Percentiles rank a stretch among this genome's conserved stretches.
phyloP scores from a whole-genome alignment of 1,140 invertebrate genomes.

The Globodera ellingtonae region DNA sequence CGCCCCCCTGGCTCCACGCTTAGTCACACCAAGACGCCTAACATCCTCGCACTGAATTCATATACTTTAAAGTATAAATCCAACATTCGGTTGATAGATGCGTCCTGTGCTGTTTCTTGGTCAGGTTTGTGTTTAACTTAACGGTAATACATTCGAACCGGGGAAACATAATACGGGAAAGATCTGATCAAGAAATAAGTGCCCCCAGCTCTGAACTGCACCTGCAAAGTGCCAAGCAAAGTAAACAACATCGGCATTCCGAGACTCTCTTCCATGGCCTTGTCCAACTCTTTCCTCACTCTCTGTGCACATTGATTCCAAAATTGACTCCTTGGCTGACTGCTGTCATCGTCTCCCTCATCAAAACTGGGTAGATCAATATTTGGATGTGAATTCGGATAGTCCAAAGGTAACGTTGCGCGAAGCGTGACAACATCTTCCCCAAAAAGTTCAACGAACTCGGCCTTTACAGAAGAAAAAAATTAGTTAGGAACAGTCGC shows the following conservation, averaged over 20 bases:
- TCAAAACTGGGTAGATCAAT: slow-evolving; percentile 29
- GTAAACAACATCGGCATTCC: slow-evolving; percentile 40
- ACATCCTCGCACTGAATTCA: too few species aligned
- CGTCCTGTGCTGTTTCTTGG: too few species aligned
- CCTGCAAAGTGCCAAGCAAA: slow-evolving; percentile 27
- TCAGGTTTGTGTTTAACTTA: not conserved
- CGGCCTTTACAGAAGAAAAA: slow-evolving; percentile 10
- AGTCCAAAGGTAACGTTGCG: slow-evolving; percentile 33
- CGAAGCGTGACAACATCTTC: not conserved
- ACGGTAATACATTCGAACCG: too few species aligned
- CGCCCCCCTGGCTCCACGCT: too few species aligned
- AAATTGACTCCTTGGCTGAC: not conserved
- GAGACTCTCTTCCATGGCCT: slow-evolving; percentile 20
- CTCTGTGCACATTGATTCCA: slow-evolving; percentile 6
- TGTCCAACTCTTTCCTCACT: slow-evolving; percentile 19
- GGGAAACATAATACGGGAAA: too few species aligned
- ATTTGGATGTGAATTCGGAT: slow-evolving; percentile 28
- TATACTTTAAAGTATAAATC: too few species aligned
- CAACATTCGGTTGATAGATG: too few species aligned
- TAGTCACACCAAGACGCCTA: too few species aligned
- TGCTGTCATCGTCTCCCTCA: not conserved
- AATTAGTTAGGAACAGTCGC: not conserved
- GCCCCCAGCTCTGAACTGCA: not conserved
- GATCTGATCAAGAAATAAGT: too few species aligned
- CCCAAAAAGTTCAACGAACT: slow-evolving; percentile 20